Evolutionary conservation across 2,797 vertebrate genomes (phyloP).

Genomic region (Smutsia gigantea): DNA sequence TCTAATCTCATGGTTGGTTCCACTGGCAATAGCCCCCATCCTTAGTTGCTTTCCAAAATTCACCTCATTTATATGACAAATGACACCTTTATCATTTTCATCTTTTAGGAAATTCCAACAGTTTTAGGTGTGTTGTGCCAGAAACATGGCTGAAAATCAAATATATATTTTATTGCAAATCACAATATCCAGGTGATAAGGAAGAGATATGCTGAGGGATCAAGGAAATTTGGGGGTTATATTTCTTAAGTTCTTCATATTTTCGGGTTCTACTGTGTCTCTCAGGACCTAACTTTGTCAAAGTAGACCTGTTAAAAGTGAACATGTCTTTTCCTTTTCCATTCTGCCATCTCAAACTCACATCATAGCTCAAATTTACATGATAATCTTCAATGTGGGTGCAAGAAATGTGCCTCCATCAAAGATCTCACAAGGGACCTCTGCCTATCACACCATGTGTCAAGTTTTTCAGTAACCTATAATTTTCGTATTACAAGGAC

Average conservation of each 20-base stretch:
- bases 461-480: neutral
- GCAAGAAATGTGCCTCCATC: neutral
- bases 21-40: neutral
- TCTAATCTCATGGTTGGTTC: neutral
- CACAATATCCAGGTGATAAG: neutral
- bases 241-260: neutral
- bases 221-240: neutral
- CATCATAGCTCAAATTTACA: neutral
- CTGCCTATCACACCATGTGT: neutral
- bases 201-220: neutral
- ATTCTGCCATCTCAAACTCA: neutral
- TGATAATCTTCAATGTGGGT: neutral
- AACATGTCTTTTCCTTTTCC: neutral
- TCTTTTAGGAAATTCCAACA: neutral
- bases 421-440: neutral
- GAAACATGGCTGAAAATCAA: neutral
- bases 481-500: neutral
- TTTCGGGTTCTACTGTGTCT: neutral
- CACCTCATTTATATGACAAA: neutral
- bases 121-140: neutral
- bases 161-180: neutral
- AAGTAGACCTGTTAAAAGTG: neutral
- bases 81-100: neutral
- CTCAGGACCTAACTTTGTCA: neutral
- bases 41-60: neutral